Base-by-base conservation (phyloP, 2,888 invertebrate genomes). In the Stenotaenia linearis region DNA sequence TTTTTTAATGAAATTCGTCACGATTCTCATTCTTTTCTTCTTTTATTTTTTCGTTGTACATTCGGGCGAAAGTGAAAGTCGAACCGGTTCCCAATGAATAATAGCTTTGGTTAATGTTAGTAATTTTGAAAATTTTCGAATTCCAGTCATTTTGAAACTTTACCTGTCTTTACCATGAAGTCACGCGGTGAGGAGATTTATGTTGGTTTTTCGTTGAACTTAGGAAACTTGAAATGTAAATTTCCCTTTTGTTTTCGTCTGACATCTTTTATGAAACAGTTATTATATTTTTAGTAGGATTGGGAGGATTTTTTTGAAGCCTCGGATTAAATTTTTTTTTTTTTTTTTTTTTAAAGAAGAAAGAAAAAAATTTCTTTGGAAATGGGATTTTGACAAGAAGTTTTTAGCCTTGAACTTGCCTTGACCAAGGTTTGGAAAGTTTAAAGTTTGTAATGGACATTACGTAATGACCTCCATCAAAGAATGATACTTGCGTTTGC, bases 81-180 rank as follows among this genome's bases (percentile, higher is more conserved):
- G 69, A 69, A 69, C 69, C 25, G 69, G 69, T 69, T 69, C 28
- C 12, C 69, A 69, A 28, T 69, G 69, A 69, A 69, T 69, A 69
- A 69, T 69, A n/a, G 69, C 69, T 69, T 69, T 25, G 18, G 15
- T 28, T 69, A 69, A 69, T 69, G 69, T 69, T 69, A 69, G 69
- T 69, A 69, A 69, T 69, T 69, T 50, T 28, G 28, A 28, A 15
- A 69, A 69, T 69, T 28, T 69, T n/a, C 9, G 25, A 69, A 69
- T 69, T 69, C 69, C 28, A 69, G 9, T 23, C 28, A n/a, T 69
- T 69, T 69, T 69, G 25, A 69, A 69, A 69, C 3, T 45, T 45
- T 45, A 4, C 45, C 18, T 45, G n/a, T 45, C 12, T 50, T 10
- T 69, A 69, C 69, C 25, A 69, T 69, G 69, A 69, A 69, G 69